These are phyloP conservation scores for Noctua fimbriata DNA, from an alignment of 2,888 invertebrate species.

Conservation along the genomic window DNA sequence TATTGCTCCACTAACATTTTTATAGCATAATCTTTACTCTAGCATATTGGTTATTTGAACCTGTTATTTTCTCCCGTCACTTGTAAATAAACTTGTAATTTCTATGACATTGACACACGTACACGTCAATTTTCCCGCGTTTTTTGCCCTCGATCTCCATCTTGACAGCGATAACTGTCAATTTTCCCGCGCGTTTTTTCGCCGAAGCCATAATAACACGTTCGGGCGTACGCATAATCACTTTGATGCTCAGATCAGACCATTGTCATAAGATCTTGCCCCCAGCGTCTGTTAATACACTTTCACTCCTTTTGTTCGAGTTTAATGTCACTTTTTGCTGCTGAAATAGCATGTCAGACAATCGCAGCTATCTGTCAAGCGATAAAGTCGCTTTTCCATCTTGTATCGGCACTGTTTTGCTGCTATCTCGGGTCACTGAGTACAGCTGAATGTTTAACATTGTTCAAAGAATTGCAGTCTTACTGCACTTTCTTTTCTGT, in stretches of 20 bases:
- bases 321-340: slow-evolving; percentile 80
- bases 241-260: slow-evolving; percentile 59
- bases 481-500: slow-evolving; percentile 54
- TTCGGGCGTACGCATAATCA: slow-evolving; percentile 69
- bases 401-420: slow-evolving; percentile 72
- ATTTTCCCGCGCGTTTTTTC: slow-evolving; percentile 62
- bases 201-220: slow-evolving; percentile 67
- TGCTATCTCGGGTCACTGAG: slow-evolving; percentile 70
- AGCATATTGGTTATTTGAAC: slow-evolving; percentile 17
- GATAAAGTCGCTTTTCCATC: slow-evolving; percentile 82
- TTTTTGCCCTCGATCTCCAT: slow-evolving; percentile 56
- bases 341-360: slow-evolving; percentile 80
- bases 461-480: slow-evolving; percentile 62
- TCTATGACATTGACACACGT: slow-evolving; percentile 48
- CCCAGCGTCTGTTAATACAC: slow-evolving; percentile 68
- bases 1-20: slow-evolving; percentile 10
- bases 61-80: slow-evolving; percentile 43
- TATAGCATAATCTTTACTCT: slow-evolving; percentile 15
- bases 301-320: slow-evolving; percentile 86
- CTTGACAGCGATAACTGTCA: slow-evolving; percentile 40
- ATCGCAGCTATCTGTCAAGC: slow-evolving; percentile 76
- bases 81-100: slow-evolving; percentile 37
- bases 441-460: slow-evolving; percentile 73
- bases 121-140: slow-evolving; percentile 47
- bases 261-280: slow-evolving; percentile 73